Evolutionary conservation across 2,888 invertebrate genomes (phyloP).

Genomic region (Megastigmus dorsalis): DNA sequence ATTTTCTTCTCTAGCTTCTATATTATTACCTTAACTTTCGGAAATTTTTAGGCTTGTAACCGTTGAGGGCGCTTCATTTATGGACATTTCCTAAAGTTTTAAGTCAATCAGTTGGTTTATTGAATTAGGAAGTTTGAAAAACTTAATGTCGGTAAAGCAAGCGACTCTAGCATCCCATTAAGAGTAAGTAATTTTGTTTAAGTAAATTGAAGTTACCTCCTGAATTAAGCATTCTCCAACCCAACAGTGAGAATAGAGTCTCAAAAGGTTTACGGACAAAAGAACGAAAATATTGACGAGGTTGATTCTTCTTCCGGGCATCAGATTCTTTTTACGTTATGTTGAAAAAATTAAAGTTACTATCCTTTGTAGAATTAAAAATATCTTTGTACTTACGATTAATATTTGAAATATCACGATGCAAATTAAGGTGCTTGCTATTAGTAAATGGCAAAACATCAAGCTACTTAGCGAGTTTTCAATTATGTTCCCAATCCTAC

Average conservation of each 20-base stretch:
- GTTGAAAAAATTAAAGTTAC: too few relatives aligned
- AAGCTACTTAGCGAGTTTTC: constrained; percentile 58
- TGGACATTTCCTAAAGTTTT: too few relatives aligned
- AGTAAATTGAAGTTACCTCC: constrained; percentile 53
- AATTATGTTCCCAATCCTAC: constrained; percentile 58
- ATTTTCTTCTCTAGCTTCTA: too few relatives aligned
- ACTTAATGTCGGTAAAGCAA: too few relatives aligned
- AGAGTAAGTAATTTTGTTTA: neutral
- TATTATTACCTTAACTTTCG: too few relatives aligned
- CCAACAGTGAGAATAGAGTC: constrained; percentile 54
- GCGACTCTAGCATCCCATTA: too few relatives aligned
- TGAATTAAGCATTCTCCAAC: constrained; percentile 55
- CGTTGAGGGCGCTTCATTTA: too few relatives aligned
- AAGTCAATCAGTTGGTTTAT: too few relatives aligned
- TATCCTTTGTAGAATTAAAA: neutral
- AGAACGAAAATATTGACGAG: constrained; percentile 50
- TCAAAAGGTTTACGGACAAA: constrained; percentile 47
- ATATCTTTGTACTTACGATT: constrained; percentile 5
- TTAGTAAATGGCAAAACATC: constrained; percentile 57
- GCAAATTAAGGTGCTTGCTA: constrained; percentile 60
- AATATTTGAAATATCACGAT: constrained; percentile 55
- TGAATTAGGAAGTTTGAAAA: too few relatives aligned
- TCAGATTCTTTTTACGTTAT: constrained; percentile 34
- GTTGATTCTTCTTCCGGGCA: constrained; percentile 40
- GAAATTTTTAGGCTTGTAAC: too few relatives aligned